These are phyloP conservation scores for Brachionichthys hirsutus DNA, from an alignment of 2,113 vertebrate species.

Conservation along the genomic window DNA sequence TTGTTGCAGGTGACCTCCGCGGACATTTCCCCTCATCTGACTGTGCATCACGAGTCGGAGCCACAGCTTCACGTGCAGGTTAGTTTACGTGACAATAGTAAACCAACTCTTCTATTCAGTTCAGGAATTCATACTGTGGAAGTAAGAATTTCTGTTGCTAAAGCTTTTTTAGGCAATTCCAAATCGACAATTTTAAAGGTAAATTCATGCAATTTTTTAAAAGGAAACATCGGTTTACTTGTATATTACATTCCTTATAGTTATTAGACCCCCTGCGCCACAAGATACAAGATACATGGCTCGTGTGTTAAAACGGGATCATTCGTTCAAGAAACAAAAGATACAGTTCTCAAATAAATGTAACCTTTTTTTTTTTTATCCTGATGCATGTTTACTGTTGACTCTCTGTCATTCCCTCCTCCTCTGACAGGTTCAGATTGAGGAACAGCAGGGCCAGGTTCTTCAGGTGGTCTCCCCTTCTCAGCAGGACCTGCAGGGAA, in stretches of 20 bases:
- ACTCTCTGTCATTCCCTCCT: not conserved
- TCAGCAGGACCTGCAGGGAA: constrained; percentile 89
- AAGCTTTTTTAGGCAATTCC: too few species aligned
- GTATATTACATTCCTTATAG: too few species aligned
- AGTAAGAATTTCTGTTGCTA: too few species aligned
- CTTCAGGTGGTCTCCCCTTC: constrained; percentile 84
- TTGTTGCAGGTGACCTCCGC: constrained; percentile 76
- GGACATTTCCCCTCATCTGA: constrained; percentile 90
- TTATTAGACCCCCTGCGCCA: too few species aligned
- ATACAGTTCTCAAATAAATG: too few species aligned
- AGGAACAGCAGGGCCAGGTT: constrained; percentile 87
- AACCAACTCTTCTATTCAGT: too few species aligned
- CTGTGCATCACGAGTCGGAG: constrained; percentile 87
- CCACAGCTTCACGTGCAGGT: constrained; percentile 94
- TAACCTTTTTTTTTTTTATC: not conserved
- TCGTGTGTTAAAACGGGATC: too few species aligned
- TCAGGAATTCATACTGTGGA: too few species aligned
- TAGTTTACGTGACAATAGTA: not conserved
- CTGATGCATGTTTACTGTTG: not conserved
- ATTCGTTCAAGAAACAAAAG: not conserved
- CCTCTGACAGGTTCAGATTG: constrained; percentile 86
- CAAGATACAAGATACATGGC: too few species aligned
- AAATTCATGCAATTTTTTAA: too few species aligned
- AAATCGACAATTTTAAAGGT: too few species aligned
- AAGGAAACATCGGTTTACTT: too few species aligned